phyloP scores from a whole-genome alignment of 2,888 invertebrate genomes.

The Cheilosia grossa region DNA sequence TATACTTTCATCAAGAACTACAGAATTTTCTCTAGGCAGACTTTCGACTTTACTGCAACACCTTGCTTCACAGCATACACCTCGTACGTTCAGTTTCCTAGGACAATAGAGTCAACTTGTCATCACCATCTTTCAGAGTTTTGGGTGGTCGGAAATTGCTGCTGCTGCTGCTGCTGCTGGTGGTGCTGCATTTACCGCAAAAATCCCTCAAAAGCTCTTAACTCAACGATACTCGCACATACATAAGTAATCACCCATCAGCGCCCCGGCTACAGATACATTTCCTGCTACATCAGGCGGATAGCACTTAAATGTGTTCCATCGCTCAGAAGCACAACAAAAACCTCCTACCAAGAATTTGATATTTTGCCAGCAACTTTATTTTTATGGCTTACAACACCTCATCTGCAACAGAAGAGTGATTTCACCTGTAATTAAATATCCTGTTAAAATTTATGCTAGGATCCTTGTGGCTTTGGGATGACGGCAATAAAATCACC shows the following conservation, averaged over 20 bases:
- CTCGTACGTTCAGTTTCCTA: background rate
- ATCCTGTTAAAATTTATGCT: conserved; percentile 70
- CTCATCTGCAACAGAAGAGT: conserved; percentile 58
- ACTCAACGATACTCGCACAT: conserved; percentile 33
- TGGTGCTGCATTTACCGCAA: conserved; percentile 53
- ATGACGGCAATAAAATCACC: conserved; percentile 71
- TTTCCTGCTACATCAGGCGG: background rate
- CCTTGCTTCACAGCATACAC: background rate
- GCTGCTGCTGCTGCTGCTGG: conserved; percentile 8
- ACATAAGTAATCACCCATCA: conserved; percentile 48
- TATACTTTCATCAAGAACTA: background rate
- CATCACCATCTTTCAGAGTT: conserved; percentile 27
- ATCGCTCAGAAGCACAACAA: background rate
- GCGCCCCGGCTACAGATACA: conserved; percentile 34
- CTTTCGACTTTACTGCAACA: background rate
- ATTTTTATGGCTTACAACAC: conserved; percentile 70
- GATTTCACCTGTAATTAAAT: conserved; percentile 74
- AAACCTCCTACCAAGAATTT: conserved; percentile 37
- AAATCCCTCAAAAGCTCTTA: conserved; percentile 71
- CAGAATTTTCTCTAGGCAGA: background rate
- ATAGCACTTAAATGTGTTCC: conserved; percentile 30
- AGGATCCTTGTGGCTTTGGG: conserved; percentile 65
- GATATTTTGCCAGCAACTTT: conserved; percentile 60
- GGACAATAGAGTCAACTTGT: conserved; percentile 45
- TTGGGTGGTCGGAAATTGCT: conserved; percentile 31